These are phyloP conservation scores for Mola mola DNA, from an alignment of 2,113 vertebrate species.

Conservation along the genomic window DNA sequence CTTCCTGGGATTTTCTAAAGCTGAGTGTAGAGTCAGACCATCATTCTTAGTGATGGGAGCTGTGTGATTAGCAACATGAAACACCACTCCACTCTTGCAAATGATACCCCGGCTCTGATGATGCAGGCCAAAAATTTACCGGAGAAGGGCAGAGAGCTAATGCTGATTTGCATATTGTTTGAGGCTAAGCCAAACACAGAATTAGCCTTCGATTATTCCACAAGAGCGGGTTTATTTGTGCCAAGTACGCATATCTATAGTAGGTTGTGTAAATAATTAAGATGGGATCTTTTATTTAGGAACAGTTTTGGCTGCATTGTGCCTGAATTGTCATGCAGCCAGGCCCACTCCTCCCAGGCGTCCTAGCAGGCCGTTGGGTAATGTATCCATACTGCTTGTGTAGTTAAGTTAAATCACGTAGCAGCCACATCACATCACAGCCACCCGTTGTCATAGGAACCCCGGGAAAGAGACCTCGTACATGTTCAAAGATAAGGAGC, in stretches of 20 bases:
- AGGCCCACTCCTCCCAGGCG: too few species aligned
- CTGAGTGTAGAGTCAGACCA: background rate
- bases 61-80: constrained; percentile 34
- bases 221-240: constrained; percentile 44
- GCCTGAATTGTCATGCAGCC: constrained; percentile 35
- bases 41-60: background rate
- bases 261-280: constrained; percentile 67
- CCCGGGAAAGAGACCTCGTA: too few species aligned
- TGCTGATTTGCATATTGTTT: constrained; percentile 52
- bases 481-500: too few species aligned
- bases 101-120: constrained; percentile 22
- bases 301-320: constrained; percentile 50
- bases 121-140: constrained; percentile 3
- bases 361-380: too few species aligned
- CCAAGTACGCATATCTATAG: constrained; percentile 44
- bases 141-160: constrained; percentile 7
- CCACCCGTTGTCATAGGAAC: too few species aligned
- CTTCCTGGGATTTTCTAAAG: background rate
- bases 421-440: too few species aligned
- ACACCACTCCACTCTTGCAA: constrained; percentile 35
- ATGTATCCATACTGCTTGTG: too few species aligned
- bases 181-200: constrained; percentile 31
- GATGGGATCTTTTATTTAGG: constrained; percentile 66
- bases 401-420: too few species aligned
- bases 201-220: constrained; percentile 31